Evolutionary conservation across 2,797 vertebrate species (phyloP).

Genomic region (Petrocephalus sullivani): DNA sequence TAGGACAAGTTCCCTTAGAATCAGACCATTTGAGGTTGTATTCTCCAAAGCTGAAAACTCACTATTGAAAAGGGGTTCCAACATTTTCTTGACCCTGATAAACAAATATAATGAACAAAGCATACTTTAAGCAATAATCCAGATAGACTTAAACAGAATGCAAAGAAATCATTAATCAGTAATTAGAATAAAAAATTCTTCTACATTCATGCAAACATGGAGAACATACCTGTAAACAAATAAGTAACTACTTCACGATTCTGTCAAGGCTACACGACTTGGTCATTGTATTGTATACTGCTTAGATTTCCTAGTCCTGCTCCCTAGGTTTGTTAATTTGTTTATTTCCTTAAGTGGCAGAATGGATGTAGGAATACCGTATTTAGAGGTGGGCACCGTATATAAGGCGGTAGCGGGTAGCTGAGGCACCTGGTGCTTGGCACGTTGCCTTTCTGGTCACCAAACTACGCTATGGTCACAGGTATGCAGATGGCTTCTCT

Average conservation of each 20-base stretch:
- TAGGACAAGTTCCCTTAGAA: conserved; percentile 38
- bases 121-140: not conserved
- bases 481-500: no score
- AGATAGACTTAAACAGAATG: not conserved
- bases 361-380: no score
- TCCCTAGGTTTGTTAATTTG: no score
- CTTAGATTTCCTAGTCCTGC: no score
- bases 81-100: conserved; percentile 50
- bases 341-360: no score
- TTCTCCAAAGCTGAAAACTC: conserved; percentile 42
- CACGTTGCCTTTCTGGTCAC: no score
- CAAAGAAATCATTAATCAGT: not conserved
- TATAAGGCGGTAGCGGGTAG: no score
- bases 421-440: no score
- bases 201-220: not conserved
- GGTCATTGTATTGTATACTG: no score
- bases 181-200: not conserved
- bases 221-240: not conserved
- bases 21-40: conserved; percentile 33
- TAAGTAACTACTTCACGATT: not conserved
- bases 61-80: conserved; percentile 44
- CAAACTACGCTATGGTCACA: no score
- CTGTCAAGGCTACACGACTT: not conserved
- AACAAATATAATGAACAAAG: conserved; percentile 22
- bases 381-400: no score